A percentile compares a stretch with the other conserved stretches of the same genome.
phyloP scores from a whole-genome alignment of 2,888 invertebrate species.

The Rotaria sp. region DNA sequence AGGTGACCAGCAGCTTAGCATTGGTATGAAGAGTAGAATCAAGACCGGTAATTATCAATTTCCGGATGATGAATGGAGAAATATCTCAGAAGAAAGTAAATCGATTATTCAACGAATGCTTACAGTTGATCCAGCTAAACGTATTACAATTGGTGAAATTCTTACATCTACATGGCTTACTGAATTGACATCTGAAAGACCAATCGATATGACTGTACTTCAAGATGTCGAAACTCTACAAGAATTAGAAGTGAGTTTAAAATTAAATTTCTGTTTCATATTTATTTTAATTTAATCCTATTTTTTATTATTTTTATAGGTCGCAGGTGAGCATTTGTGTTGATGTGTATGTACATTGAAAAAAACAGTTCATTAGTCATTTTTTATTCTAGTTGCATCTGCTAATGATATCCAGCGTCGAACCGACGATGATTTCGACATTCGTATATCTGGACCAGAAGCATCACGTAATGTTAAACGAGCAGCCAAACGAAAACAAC shows the following conservation, averaged over 20 bases:
- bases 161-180: not conserved
- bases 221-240: not conserved
- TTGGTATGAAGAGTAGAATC: constrained; percentile 95
- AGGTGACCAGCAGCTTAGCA: constrained; percentile 90
- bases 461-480: not conserved
- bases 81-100: constrained; percentile 60
- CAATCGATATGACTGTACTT: not conserved
- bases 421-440: not conserved
- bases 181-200: not conserved
- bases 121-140: constrained; percentile 30
- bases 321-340: not conserved
- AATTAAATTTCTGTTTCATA: not conserved
- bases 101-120: constrained; percentile 33
- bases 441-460: not conserved
- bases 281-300: not conserved
- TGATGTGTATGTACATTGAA: not conserved
- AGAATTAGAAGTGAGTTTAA: not conserved
- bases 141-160: constrained; percentile 29
- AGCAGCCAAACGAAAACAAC: not conserved
- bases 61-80: constrained; percentile 67
- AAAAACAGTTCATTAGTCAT: not conserved
- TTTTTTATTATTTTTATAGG: not conserved
- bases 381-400: not conserved
- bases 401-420: not conserved
- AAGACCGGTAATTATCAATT: constrained; percentile 93